phyloP scores from a whole-genome alignment of 2,888 invertebrate genomes.

The Acanthosepion pharaonis region DNA sequence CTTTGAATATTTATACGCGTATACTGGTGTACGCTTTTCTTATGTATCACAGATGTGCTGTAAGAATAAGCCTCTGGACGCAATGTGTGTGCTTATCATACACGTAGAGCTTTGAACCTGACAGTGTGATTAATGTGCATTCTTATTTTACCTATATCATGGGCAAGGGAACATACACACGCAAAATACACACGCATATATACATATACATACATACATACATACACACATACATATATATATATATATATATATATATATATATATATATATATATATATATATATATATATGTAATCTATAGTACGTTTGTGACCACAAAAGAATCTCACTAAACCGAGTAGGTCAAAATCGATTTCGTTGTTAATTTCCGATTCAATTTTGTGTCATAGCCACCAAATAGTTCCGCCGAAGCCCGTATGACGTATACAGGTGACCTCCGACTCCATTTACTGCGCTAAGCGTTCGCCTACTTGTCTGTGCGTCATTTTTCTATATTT shows the following conservation, averaged over 20 bases:
- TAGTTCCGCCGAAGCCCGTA: background rate
- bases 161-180: background rate
- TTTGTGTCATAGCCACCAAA: conserved; percentile 20
- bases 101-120: no score
- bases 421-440: conserved; percentile 20
- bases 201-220: background rate
- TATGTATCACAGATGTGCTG: no score
- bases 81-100: no score
- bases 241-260: background rate
- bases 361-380: conserved; percentile 33
- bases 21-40: no score
- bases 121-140: background rate
- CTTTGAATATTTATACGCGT: no score
- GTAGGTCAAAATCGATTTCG: background rate
- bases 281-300: background rate
- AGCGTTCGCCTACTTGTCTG: background rate
- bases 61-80: no score
- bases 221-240: background rate
- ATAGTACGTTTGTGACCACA: background rate
- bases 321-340: background rate
- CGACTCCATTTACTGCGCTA: background rate
- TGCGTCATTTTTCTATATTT: background rate
- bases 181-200: background rate
- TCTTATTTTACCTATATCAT: background rate
- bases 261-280: background rate